Conservation (phyloP, 2,888 invertebrate genomes). For the Papilio protenor region DNA sequence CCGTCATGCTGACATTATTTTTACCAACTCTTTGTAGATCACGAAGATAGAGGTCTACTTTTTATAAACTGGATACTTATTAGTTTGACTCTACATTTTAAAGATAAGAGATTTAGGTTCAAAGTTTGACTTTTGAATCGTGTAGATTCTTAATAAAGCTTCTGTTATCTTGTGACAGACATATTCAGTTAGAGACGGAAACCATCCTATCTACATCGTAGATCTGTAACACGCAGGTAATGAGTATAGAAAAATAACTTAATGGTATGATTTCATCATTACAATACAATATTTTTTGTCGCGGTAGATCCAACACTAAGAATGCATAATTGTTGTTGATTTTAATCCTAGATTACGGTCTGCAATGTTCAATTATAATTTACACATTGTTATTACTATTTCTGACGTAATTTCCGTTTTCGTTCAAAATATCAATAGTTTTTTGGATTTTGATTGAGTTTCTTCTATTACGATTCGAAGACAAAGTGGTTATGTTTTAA, state of each 20-base stretch:
- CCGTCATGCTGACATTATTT: neutral
- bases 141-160: neutral
- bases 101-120: constrained; percentile 31
- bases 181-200: neutral
- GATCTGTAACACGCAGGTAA: constrained; percentile 22
- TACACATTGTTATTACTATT: constrained; percentile 8
- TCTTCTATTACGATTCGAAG: neutral
- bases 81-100: neutral
- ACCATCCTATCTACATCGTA: constrained; percentile 9
- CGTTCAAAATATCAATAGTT: neutral
- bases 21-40: neutral
- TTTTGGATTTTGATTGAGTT: neutral
- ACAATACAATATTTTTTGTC: constrained; percentile 29
- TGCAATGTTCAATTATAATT: neutral
- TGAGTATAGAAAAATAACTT: constrained; percentile 18
- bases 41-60: neutral
- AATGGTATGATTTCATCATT: constrained; percentile 32
- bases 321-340: constrained; percentile 34
- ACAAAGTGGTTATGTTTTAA: neutral
- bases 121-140: neutral
- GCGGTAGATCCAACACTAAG: neutral
- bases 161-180: constrained; percentile 10
- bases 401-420: neutral
- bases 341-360: constrained; percentile 26
- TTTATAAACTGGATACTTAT: no score